Percentiles rank a stretch among this genome's conserved stretches.
phyloP scores from a whole-genome alignment of 2,797 vertebrate species.

The Orestias chungarensis region DNA sequence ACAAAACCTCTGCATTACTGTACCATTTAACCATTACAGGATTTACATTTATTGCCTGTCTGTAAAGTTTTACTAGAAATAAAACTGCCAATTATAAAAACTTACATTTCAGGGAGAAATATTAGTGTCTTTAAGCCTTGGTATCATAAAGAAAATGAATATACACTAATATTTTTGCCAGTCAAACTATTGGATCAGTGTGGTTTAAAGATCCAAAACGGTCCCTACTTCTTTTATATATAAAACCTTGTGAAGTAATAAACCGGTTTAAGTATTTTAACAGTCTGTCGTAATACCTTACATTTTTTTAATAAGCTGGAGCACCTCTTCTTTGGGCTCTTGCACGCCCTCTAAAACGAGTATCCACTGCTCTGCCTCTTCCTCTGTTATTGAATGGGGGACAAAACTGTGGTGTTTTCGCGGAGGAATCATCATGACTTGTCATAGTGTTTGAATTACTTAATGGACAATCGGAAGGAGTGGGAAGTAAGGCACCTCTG shows the following conservation, averaged over 20 bases:
- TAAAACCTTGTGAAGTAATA: constrained; percentile 1
- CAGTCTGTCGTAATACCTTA: constrained; percentile 60
- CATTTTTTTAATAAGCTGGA: constrained; percentile 63
- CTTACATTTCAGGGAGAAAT: constrained; percentile 38
- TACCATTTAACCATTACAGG: constrained; percentile 25
- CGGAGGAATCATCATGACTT: constrained; percentile 69
- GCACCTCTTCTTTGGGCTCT: constrained; percentile 49
- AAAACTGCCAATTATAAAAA: constrained; percentile 13
- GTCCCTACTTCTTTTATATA: constrained; percentile 14
- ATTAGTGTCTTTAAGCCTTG: constrained; percentile 31
- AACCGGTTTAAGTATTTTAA: constrained; percentile 14
- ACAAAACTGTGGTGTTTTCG: constrained; percentile 46
- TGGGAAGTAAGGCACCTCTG: constrained; percentile 88
- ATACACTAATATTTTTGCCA: constrained; percentile 60
- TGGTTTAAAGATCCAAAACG: neutral
- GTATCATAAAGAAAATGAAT: constrained; percentile 59
- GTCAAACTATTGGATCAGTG: constrained; percentile 45
- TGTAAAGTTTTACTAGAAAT: constrained; percentile 10
- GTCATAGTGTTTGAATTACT: constrained; percentile 62
- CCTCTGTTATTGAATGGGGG: constrained; percentile 57
- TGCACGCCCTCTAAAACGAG: constrained; percentile 60
- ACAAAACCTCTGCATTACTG: constrained; percentile 25
- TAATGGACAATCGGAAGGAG: constrained; percentile 80
- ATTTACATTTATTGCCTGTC: constrained; percentile 28
- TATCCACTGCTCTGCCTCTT: constrained; percentile 73